These are phyloP conservation scores for Orcinus orca DNA, from an alignment of 2,113 vertebrate genomes.

Conservation along the genomic window DNA sequence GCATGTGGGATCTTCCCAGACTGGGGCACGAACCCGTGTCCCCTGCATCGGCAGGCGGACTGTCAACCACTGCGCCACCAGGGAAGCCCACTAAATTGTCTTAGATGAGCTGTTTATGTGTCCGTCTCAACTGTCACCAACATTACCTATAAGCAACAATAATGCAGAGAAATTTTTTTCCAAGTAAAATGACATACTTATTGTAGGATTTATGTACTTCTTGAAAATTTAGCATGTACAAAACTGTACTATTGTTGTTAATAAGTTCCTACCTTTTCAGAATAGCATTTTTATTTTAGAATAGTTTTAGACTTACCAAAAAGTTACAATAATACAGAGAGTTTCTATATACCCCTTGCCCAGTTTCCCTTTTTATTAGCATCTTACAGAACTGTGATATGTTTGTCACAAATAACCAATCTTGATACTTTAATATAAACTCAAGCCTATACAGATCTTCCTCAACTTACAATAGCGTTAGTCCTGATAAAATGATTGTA, in stretches of 20 bases:
- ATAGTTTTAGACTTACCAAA: not conserved
- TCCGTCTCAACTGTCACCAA: not conserved
- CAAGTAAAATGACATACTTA: not conserved
- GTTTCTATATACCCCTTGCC: not conserved
- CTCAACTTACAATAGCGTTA: not conserved
- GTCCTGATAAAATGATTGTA: not conserved
- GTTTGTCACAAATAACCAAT: not conserved
- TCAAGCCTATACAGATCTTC: not conserved
- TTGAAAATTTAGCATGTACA: not conserved
- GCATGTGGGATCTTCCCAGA: no score
- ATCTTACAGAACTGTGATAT: not conserved
- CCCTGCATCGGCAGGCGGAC: no score
- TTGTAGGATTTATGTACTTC: not conserved
- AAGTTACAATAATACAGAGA: not conserved
- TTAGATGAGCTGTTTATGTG: not conserved
- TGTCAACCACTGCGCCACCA: no score
- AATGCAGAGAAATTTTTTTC: not conserved
- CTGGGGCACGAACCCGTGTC: no score
- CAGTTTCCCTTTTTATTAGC: not conserved
- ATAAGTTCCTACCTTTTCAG: not conserved
- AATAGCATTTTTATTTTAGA: not conserved
- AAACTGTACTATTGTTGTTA: not conserved
- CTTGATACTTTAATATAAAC: not conserved
- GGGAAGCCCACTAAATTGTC: not conserved
- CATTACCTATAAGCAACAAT: not conserved